Evolutionary conservation across 2,797 vertebrate species (phyloP).

Genomic region (Crenichthys baileyi): DNA sequence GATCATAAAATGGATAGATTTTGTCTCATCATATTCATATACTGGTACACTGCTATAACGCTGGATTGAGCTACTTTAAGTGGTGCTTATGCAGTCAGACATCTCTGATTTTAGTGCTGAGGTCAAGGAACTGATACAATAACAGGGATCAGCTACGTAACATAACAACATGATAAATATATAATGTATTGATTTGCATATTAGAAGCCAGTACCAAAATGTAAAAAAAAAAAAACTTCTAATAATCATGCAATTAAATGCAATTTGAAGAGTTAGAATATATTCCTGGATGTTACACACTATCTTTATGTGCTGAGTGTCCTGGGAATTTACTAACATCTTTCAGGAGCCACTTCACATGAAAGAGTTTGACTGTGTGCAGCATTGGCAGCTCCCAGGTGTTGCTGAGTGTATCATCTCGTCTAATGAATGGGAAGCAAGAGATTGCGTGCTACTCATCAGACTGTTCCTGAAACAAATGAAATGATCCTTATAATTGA

Average conservation of each 20-base stretch:
- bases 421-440: constrained; percentile 61
- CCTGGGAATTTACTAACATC: constrained; percentile 24
- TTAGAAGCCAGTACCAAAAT: background rate
- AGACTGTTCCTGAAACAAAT: constrained; percentile 38
- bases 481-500: constrained; percentile 43
- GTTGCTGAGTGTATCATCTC: constrained; percentile 24
- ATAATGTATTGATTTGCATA: background rate
- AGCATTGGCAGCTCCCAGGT: constrained; percentile 39
- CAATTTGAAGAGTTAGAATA: background rate
- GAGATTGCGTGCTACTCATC: constrained; percentile 2
- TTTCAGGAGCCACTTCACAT: constrained; percentile 8
- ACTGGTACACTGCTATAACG: background rate
- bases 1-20: background rate
- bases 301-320: constrained; percentile 8
- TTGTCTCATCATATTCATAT: background rate
- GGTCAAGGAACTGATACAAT: background rate
- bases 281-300: background rate
- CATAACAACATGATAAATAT: background rate
- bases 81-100: background rate
- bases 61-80: background rate
- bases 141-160: background rate
- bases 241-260: background rate
- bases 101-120: background rate
- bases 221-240: background rate
- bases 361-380: constrained; percentile 20